These are phyloP conservation scores for Microctonus hyperodae DNA, from an alignment of 2,888 invertebrate genomes.

Conservation along the genomic window DNA sequence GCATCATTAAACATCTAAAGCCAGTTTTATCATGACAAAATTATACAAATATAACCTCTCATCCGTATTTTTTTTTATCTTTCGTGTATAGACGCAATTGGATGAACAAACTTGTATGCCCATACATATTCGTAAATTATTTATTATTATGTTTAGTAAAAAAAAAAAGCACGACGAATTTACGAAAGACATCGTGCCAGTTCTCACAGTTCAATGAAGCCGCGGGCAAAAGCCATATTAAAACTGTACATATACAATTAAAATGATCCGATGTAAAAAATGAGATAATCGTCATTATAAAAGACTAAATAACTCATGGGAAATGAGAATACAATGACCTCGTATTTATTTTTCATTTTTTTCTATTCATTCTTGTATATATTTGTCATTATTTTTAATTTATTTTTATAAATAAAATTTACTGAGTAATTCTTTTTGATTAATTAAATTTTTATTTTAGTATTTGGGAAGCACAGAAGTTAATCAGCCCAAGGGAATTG, in stretches of 20 bases:
- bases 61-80: neutral
- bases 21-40: neutral
- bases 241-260: conserved; percentile 4
- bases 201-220: conserved; percentile 18
- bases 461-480: conserved; percentile 95
- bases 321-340: neutral
- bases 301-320: neutral
- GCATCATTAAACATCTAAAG: neutral
- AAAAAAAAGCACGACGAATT: neutral
- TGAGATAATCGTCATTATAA: neutral
- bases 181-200: conserved; percentile 14
- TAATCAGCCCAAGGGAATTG: conserved; percentile 96
- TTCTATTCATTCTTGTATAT: neutral
- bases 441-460: conserved; percentile 63
- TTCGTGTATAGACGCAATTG: neutral
- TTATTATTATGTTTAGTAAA: neutral
- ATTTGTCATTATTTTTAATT: neutral
- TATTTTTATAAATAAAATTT: neutral
- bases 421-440: neutral
- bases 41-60: neutral
- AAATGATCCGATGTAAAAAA: neutral
- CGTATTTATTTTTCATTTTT: conserved; percentile 6
- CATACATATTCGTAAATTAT: neutral
- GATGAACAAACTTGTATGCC: neutral
- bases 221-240: neutral